Evolutionary conservation across 2,888 invertebrate species (phyloP), one percentile per base, ranked within the genome.

Genomic region (Teleogryllus oceanicus): DNA sequence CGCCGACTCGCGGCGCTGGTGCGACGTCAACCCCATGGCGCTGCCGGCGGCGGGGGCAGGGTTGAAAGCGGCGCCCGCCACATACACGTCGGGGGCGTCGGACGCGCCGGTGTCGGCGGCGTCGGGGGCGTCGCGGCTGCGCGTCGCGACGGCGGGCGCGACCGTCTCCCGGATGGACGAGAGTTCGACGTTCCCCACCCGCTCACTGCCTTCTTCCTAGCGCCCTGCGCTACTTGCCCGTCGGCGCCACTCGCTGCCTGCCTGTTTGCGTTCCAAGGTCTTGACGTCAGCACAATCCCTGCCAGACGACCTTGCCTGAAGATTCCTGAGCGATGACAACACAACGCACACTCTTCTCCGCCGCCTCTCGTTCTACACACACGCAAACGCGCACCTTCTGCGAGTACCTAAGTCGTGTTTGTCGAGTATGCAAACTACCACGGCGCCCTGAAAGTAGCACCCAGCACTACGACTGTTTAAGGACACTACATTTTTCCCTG

Each of bases 1-100:
- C 62, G 62, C 62, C 62, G 62, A 13, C 62, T 62, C 62, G 62
- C 62, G 62, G n/a, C 62, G 62, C 62, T 62, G 62, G 62, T 18
- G 62, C 16, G 16, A 18, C 13, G 13, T 62, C 62, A 62, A n/a
- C 62, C 62, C 62, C 62, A 62, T 62, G 62, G 62, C 16, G 62
- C 16, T 13, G n/a, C 4, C 8, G 62, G 62, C 16, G n/a, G 62
- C 16, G 62, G 62, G 16, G 62, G 62, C n/a, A n/a, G 62, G 16
- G 62, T n/a, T 13, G 62, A 16, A 62, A n/a, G n/a, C 5, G 62
- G n/a, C 16, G 62, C 62, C n/a, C 16, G 62, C 62, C 13, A 4
- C 62, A n/a, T 13, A 62, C 62, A 62, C 62, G n/a, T 3, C 16
- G 16, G n/a, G 16, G 62, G 62, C 62, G 62, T 13, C 62, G 62